Percentiles rank a stretch among this genome's conserved stretches.
Conservation (phyloP, 2,888 invertebrate genomes). For the Luperina testacea region DNA sequence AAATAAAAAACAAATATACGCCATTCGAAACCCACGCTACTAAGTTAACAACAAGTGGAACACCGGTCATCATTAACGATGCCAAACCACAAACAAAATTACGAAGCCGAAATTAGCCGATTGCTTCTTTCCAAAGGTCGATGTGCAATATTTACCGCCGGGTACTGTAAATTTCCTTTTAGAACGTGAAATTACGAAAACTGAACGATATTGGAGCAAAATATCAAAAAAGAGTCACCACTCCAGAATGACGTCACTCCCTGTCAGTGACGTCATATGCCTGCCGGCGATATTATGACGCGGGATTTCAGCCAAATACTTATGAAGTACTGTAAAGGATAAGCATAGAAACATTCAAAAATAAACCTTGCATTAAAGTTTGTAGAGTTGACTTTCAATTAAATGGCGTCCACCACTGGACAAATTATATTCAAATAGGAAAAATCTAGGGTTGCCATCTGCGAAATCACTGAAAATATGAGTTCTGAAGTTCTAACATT, state of each 20-base stretch:
- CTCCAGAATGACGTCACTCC: slow-evolving; percentile 45
- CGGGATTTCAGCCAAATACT: slow-evolving; percentile 57
- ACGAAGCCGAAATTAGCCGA: too few species aligned
- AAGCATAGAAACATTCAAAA: neutral
- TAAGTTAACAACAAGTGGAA: neutral
- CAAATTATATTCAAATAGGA: slow-evolving; percentile 61
- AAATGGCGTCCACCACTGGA: slow-evolving; percentile 1
- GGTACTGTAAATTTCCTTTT: neutral
- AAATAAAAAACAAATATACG: too few species aligned
- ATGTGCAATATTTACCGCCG: too few species aligned
- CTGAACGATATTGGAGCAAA: slow-evolving; percentile 36
- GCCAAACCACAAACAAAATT: slow-evolving; percentile 34
- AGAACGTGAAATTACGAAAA: slow-evolving; percentile 32
- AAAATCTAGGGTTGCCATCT: slow-evolving; percentile 63
- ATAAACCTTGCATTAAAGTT: neutral
- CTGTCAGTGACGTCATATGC: slow-evolving; percentile 54
- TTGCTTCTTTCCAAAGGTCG: too few species aligned
- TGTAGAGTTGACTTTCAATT: slow-evolving; percentile 29
- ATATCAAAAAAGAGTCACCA: slow-evolving; percentile 44
- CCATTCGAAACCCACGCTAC: too few species aligned
- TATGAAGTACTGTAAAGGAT: slow-evolving; percentile 50
- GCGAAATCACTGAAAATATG: slow-evolving; percentile 54
- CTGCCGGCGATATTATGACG: slow-evolving; percentile 59
- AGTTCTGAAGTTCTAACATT: slow-evolving; percentile 52
- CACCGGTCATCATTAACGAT: slow-evolving; percentile 15